A percentile compares a stretch with the other conserved stretches of the same genome.
phyloP scores from a whole-genome alignment of 2,113 vertebrate genomes.

The Ardeotis arabs region DNA sequence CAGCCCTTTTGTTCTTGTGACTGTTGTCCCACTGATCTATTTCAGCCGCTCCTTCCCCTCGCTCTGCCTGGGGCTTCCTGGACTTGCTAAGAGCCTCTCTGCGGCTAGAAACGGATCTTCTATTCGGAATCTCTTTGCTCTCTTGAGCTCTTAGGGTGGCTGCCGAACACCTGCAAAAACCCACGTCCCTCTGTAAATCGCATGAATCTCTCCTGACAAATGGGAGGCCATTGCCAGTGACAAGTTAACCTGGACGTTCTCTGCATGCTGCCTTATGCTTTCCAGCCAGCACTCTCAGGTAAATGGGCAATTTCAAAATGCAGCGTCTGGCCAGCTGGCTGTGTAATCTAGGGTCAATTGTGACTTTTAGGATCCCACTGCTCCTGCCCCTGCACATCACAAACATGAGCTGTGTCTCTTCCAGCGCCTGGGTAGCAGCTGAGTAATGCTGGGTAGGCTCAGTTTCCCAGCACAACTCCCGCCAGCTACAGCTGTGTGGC shows the following conservation, averaged over 20 bases:
- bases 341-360: not conserved
- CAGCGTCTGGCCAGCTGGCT: not conserved
- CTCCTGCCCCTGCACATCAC: not conserved
- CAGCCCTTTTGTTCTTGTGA: not conserved
- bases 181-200: not conserved
- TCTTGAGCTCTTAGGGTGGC: not conserved
- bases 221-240: not conserved
- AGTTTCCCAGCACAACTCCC: not conserved
- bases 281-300: not conserved
- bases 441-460: not conserved
- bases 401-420: not conserved
- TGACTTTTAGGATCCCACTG: not conserved
- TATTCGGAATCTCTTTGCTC: not conserved
- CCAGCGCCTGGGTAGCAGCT: not conserved
- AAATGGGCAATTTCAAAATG: not conserved
- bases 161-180: not conserved
- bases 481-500: not conserved
- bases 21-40: not conserved
- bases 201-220: not conserved
- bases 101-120: not conserved
- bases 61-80: not conserved
- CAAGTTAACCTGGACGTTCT: not conserved
- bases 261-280: not conserved
- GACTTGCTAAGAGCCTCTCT: not conserved
- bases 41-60: not conserved